Conservation (phyloP, 2,113 vertebrate species). For the Etheostoma cragini region DNA sequence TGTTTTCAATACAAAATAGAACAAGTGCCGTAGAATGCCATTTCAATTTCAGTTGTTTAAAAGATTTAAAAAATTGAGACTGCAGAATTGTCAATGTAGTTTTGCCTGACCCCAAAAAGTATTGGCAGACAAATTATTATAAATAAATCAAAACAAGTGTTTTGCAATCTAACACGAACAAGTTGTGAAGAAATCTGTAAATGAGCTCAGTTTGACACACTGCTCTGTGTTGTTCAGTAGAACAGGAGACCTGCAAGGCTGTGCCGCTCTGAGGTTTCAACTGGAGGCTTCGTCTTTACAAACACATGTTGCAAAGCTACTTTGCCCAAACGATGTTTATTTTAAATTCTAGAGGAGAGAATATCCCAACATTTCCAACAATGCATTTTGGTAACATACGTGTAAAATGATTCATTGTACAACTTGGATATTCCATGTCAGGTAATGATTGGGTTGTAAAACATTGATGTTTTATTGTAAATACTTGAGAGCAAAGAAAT, state of each 20-base stretch:
- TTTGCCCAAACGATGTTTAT: no score
- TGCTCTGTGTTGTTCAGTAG: not conserved
- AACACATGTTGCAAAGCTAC: no score
- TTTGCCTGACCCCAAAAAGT: not conserved
- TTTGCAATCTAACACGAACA: not conserved
- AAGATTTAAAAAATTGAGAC: not conserved
- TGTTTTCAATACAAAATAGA: not conserved
- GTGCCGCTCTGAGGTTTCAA: no score
- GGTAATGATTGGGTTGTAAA: not conserved
- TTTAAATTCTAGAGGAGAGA: not conserved
- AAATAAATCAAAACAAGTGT: not conserved
- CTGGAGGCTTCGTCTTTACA: no score
- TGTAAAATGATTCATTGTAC: not conserved
- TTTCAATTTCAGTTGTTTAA: not conserved
- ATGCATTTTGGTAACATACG: not conserved
- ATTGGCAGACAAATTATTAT: not conserved
- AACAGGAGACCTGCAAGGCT: no score
- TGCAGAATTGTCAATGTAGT: not conserved
- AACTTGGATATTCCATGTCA: not conserved
- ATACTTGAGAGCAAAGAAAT: not conserved
- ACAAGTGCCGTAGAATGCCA: not conserved
- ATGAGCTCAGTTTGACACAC: not conserved
- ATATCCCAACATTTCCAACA: not conserved
- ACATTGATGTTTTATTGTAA: not conserved
- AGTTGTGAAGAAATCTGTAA: not conserved